These are phyloP conservation scores for Hemitrygon akajei DNA, from an alignment of 2,797 vertebrate genomes.

Conservation along the genomic window DNA sequence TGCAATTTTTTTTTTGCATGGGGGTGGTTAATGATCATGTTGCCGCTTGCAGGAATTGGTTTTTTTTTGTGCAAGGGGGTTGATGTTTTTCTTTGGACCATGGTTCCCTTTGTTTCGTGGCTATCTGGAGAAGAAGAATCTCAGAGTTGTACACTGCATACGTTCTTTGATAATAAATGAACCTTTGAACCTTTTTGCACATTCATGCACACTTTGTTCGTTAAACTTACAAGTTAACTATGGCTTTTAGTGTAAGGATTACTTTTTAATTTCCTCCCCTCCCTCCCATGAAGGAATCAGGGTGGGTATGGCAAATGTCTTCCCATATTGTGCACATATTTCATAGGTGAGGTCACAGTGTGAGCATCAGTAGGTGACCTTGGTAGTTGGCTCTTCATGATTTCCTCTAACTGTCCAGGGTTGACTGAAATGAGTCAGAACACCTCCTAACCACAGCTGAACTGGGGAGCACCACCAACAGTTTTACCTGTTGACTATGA, in stretches of 20 bases:
- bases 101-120: too few relatives aligned
- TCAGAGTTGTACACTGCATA: too few relatives aligned
- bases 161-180: too few relatives aligned
- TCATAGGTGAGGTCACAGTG: neutral
- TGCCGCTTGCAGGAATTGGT: too few relatives aligned
- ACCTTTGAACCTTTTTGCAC: too few relatives aligned
- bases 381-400: neutral
- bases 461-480: too few relatives aligned
- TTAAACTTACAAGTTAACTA: neutral
- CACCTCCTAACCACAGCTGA: neutral
- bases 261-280: neutral
- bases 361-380: neutral
- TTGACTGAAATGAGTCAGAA: neutral
- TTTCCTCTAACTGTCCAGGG: neutral
- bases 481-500: neutral
- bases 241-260: neutral
- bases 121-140: too few relatives aligned
- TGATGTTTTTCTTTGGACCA: too few relatives aligned
- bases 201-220: too few relatives aligned
- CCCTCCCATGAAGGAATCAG: neutral
- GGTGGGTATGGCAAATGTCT: neutral
- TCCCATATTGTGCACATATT: neutral
- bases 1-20: too few relatives aligned
- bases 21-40: too few relatives aligned
- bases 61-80: too few relatives aligned